Evolutionary conservation across 2,888 invertebrate species (phyloP).

Genomic region (Crioceris asparagi): DNA sequence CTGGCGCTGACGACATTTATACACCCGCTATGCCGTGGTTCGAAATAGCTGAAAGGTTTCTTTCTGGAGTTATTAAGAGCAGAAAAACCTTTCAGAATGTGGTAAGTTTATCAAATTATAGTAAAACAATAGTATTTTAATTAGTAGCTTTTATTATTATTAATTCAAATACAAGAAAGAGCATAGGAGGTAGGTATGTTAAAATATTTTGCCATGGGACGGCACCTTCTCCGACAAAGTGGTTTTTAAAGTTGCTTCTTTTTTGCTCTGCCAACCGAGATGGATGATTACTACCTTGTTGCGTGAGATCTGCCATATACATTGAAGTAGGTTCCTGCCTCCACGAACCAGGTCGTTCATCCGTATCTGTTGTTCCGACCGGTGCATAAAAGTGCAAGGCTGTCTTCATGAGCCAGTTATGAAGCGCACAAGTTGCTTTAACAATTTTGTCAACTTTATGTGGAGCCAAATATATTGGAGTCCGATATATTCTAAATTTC

Average conservation of each 20-base stretch:
- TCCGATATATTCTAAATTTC: conserved; percentile 10
- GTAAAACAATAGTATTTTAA: no score
- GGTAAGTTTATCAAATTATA: no score
- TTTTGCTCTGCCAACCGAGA: neutral
- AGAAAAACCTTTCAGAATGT: no score
- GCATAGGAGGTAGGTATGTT: no score
- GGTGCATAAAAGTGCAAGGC: neutral
- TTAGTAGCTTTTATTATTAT: no score
- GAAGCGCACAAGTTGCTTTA: conserved; percentile 2
- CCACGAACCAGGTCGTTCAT: conserved; percentile 3
- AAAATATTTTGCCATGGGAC: conserved; percentile 4
- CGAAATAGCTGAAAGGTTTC: no score
- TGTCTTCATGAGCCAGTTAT: conserved; percentile 1
- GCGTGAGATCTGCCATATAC: neutral
- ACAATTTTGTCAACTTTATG: conserved; percentile 4
- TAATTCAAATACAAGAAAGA: no score
- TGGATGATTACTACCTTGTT: conserved; percentile 1
- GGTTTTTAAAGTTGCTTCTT: conserved; percentile 2
- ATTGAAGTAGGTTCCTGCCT: conserved; percentile 2
- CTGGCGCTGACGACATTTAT: no score
- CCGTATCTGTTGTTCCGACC: conserved; percentile 1
- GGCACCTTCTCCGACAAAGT: conserved; percentile 5
- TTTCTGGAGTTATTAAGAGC: no score
- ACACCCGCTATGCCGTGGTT: no score
- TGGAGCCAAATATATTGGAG: conserved; percentile 6